phyloP scores from a whole-genome alignment of 1,140 invertebrate species.

The Charaxes varanes region DNA sequence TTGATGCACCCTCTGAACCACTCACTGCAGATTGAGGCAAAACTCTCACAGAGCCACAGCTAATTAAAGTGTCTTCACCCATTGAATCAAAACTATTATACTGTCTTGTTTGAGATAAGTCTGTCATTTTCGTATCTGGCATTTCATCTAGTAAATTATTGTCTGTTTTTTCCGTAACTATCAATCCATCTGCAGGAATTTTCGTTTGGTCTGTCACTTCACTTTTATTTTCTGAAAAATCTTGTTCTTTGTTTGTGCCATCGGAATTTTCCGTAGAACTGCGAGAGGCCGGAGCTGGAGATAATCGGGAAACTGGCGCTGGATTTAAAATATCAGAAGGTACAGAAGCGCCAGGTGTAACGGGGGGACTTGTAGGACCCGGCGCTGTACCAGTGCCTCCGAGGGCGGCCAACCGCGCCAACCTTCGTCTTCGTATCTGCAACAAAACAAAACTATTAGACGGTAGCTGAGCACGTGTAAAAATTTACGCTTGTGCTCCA shows the following conservation, averaged over 20 bases:
- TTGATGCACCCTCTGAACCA: constrained; percentile 52
- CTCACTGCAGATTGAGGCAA: constrained; percentile 50
- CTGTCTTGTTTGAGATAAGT: constrained; percentile 65
- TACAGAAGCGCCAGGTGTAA: constrained; percentile 52
- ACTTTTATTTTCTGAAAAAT: constrained; percentile 38
- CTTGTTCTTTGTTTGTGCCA: constrained; percentile 47
- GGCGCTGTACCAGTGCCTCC: constrained; percentile 41
- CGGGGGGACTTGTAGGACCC: constrained; percentile 43
- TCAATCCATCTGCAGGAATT: constrained; percentile 64
- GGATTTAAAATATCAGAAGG: constrained; percentile 41
- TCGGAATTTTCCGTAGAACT: constrained; percentile 46
- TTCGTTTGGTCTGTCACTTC: constrained; percentile 56
- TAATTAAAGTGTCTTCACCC: constrained; percentile 61
- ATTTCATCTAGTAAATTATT: constrained; percentile 70
- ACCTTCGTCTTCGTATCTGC: constrained; percentile 62
- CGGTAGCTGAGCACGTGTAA: constrained; percentile 40
- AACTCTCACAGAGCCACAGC: constrained; percentile 58
- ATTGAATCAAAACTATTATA: constrained; percentile 69
- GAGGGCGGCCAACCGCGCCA: constrained; percentile 55
- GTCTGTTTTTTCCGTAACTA: constrained; percentile 68
- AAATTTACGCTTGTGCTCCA: constrained; percentile 31
- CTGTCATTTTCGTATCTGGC: constrained; percentile 71
- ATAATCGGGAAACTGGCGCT: constrained; percentile 31
- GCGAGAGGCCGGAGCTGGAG: constrained; percentile 33
- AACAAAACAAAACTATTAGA: constrained; percentile 29